These are phyloP conservation scores for Neodiprion pinetum DNA, from an alignment of 1,140 invertebrate genomes.

Conservation along the genomic window DNA sequence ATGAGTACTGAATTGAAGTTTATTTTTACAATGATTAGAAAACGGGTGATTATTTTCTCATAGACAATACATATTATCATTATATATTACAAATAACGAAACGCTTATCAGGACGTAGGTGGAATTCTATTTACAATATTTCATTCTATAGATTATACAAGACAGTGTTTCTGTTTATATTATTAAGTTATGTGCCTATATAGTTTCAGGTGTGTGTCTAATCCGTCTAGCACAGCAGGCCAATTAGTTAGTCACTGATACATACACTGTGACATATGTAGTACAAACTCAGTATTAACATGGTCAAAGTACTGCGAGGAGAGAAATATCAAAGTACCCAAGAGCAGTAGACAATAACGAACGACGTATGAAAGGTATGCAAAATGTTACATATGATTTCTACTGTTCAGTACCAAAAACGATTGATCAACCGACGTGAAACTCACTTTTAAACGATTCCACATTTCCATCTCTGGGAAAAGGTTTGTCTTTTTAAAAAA, in stretches of 20 bases:
- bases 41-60: not conserved
- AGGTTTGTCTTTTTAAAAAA: too few relatives aligned
- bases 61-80: not conserved
- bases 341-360: too few relatives aligned
- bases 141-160: not conserved
- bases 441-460: too few relatives aligned
- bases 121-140: not conserved
- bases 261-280: not conserved
- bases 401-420: too few relatives aligned
- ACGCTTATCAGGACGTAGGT: not conserved
- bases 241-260: not conserved
- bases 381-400: too few relatives aligned
- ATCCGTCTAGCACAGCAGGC: not conserved
- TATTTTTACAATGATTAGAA: not conserved
- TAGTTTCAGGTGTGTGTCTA: not conserved
- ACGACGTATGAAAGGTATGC: too few relatives aligned
- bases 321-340: too few relatives aligned
- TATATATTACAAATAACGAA: not conserved
- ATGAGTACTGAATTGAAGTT: not conserved
- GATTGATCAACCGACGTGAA: too few relatives aligned
- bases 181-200: not conserved
- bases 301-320: too few relatives aligned
- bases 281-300: not conserved
- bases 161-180: not conserved
- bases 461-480: too few relatives aligned